Evolutionary conservation across 1,140 invertebrate genomes (phyloP).

Genomic region (Dendrolimus kikuchii): DNA sequence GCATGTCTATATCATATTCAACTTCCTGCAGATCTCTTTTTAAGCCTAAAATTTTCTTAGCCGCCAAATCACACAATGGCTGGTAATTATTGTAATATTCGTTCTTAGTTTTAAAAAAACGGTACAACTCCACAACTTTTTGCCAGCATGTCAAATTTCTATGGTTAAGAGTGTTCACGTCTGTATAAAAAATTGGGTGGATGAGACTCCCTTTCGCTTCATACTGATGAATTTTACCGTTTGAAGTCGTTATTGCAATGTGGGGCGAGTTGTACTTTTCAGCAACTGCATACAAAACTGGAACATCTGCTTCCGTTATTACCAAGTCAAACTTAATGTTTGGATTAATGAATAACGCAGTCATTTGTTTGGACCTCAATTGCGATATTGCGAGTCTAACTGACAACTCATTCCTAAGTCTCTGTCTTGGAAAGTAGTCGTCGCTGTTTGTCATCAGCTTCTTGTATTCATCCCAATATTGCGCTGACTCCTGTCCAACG

Average conservation of each 20-base stretch:
- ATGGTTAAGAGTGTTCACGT: slow-evolving; percentile 45
- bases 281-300: slow-evolving; percentile 51
- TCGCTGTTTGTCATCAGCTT: slow-evolving; percentile 39
- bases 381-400: slow-evolving; percentile 52
- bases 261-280: slow-evolving; percentile 57
- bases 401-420: slow-evolving; percentile 37
- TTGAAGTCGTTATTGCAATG: slow-evolving; percentile 48
- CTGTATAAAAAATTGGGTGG: slow-evolving; percentile 51
- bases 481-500: slow-evolving; percentile 42
- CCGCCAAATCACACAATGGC: slow-evolving; percentile 44
- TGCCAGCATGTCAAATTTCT: slow-evolving; percentile 45
- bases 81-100: slow-evolving; percentile 56
- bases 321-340: slow-evolving; percentile 58
- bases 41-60: slow-evolving; percentile 46
- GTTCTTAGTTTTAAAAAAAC: slow-evolving; percentile 37
- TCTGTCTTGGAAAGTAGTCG: slow-evolving; percentile 42
- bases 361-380: slow-evolving; percentile 51
- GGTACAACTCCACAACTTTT: slow-evolving; percentile 42
- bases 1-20: slow-evolving; percentile 55
- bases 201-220: slow-evolving; percentile 54
- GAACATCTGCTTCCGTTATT: slow-evolving; percentile 59
- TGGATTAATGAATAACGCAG: slow-evolving; percentile 45
- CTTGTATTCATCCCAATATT: slow-evolving; percentile 47
- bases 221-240: slow-evolving; percentile 50
- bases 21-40: slow-evolving; percentile 45